These are phyloP conservation scores for Rhinopithecus roxellana DNA, from an alignment of 2,113 vertebrate genomes.

Conservation along the genomic window DNA sequence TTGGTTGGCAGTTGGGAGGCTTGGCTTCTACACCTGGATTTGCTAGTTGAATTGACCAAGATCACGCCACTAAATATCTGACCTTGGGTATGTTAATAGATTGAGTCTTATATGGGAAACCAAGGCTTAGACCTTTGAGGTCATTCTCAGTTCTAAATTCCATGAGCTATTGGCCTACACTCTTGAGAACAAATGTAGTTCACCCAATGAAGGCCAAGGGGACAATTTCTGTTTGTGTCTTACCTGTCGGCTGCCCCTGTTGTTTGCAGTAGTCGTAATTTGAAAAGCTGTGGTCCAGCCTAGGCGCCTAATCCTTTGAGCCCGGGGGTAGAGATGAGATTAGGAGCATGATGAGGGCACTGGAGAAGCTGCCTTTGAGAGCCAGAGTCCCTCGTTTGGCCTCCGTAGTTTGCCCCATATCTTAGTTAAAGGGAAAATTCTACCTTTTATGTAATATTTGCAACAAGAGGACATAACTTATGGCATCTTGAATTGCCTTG, in stretches of 20 bases:
- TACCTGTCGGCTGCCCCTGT: not conserved
- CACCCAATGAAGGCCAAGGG: not conserved
- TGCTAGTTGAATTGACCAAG: not conserved
- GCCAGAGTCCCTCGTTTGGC: not conserved
- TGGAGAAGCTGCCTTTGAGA: not conserved
- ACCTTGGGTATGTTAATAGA: not conserved
- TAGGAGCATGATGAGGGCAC: fast-evolving
- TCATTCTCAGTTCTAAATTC: not conserved
- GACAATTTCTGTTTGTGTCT: not conserved
- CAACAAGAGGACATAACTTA: not conserved
- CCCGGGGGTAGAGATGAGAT: not conserved
- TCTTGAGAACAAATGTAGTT: not conserved
- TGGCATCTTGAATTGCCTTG: not conserved
- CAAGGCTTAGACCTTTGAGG: not conserved
- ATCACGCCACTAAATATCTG: not conserved
- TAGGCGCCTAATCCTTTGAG: not conserved
- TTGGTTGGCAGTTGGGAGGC: not conserved
- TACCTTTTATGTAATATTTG: not conserved
- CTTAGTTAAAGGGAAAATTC: not conserved
- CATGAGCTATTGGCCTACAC: not conserved
- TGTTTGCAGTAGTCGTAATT: not conserved
- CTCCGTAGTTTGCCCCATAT: not conserved
- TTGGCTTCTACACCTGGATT: not conserved
- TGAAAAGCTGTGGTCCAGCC: not conserved
- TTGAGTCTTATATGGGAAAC: not conserved